These are phyloP conservation scores for Hypanus sabinus DNA, from an alignment of 2,113 vertebrate species.

Conservation along the genomic window DNA sequence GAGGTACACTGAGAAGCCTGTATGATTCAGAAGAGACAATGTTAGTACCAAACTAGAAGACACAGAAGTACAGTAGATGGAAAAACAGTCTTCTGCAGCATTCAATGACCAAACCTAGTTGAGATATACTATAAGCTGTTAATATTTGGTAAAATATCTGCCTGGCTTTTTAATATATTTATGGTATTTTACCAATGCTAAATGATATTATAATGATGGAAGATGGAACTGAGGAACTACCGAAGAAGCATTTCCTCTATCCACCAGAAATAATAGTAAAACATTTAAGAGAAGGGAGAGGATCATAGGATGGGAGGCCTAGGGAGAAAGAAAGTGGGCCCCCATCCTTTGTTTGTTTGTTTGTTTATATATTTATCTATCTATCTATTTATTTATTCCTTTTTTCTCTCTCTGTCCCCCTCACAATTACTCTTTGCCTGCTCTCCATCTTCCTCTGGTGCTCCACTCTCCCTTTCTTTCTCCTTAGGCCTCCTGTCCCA, in stretches of 20 bases:
- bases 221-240: not conserved
- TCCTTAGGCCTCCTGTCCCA: too few relatives aligned
- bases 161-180: not conserved
- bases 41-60: not conserved
- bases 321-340: too few relatives aligned
- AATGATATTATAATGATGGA: not conserved
- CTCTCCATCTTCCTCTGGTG: too few relatives aligned
- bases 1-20: not conserved
- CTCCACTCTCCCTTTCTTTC: too few relatives aligned
- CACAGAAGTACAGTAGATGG: not conserved
- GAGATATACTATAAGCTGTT: not conserved
- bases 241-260: not conserved
- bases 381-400: too few relatives aligned
- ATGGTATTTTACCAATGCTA: not conserved
- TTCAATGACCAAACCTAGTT: not conserved
- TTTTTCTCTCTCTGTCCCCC: too few relatives aligned
- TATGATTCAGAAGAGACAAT: not conserved
- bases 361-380: too few relatives aligned
- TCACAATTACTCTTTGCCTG: too few relatives aligned
- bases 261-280: not conserved
- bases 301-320: too few relatives aligned
- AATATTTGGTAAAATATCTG: not conserved
- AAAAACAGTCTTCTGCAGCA: not conserved
- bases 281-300: too few relatives aligned
- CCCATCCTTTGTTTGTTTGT: too few relatives aligned